Evolutionary conservation across 2,113 vertebrate genomes (phyloP), one percentile per base, ranked within the genome.

Genomic region (Heterochromis multidens): DNA sequence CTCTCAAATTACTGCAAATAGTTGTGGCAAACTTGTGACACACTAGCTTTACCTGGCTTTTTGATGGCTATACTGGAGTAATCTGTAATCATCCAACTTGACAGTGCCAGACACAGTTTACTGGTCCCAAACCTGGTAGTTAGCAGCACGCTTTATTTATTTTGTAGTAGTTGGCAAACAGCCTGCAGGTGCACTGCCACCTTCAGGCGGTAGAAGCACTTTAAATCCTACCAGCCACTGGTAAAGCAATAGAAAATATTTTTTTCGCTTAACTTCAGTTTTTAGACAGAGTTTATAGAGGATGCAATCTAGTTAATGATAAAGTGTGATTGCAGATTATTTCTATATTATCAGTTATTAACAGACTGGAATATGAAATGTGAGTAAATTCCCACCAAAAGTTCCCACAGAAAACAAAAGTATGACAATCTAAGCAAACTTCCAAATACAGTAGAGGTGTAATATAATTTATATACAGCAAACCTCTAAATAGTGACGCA

Each of bases 401-500:
- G 63, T 43, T 67, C 63, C 43, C 37, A 43, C 25, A 67, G 21
- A 65, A 65, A 40, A 65, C 35, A 46, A 46, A 49, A 49, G 46
- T 49, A 49, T 17, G 10, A 17, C 37, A 67, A 65, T 23, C 33
- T 65, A 25, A 40, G 35, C n/a, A 67, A 67, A 25, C 4, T 67
- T 67, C n/a, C 17, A 67, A 72, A 49, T 29, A 49, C 40, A 46
- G 23, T 43, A 27, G n/a, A n/a, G n/a, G n/a, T n/a, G n/a, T n/a
- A n/a, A 61, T 46, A 27, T 46, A 77, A 77, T 84, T 81, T 67
- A 67, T 78, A 87, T 79, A 63, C 54, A 70, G 46, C 29, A 72
- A n/a, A 83, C 19, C 43, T 70, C 85, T 70, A 81, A 56, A 84
- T 77, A 27, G n/a, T 76, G 79, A 85, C 21, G 8, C 37, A 77